A percentile compares a stretch with the other conserved stretches of the same genome.
Conservation (phyloP, 2,113 vertebrate species). For the Elanus axillaris region DNA sequence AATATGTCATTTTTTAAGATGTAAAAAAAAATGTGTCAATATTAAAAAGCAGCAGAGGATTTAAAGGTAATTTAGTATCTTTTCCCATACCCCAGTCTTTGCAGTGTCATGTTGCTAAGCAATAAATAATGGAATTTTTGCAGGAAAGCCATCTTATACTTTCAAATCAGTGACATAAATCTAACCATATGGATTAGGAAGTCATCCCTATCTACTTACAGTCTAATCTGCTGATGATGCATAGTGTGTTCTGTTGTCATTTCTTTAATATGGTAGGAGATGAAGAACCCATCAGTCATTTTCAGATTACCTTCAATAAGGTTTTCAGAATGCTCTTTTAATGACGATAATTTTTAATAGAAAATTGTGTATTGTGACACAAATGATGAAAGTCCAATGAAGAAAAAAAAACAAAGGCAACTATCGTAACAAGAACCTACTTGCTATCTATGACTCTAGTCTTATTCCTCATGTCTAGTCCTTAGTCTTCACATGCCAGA, state of each 20-base stretch:
- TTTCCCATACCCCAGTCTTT: background rate
- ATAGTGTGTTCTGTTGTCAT: slow-evolving; percentile 12
- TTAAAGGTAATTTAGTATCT: slow-evolving; percentile 33
- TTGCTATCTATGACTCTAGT: background rate
- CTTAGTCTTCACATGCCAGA: background rate
- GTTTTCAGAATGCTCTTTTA: slow-evolving; percentile 39
- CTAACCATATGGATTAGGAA: slow-evolving; percentile 51
- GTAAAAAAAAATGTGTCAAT: background rate
- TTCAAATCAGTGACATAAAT: slow-evolving; percentile 55
- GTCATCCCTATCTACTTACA: slow-evolving; percentile 54
- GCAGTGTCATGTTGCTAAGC: slow-evolving; percentile 13
- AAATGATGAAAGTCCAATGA: background rate
- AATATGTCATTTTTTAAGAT: background rate
- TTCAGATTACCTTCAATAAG: slow-evolving; percentile 33
- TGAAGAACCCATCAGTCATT: slow-evolving; percentile 8
- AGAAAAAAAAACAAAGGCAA: background rate
- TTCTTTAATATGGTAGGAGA: slow-evolving; percentile 48
- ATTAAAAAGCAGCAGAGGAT: slow-evolving; percentile 2
- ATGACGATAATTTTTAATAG: slow-evolving; percentile 40
- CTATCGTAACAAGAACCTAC: background rate
- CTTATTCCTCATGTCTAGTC: background rate
- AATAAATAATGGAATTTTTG: slow-evolving; percentile 62
- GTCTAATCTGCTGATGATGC: slow-evolving; percentile 54
- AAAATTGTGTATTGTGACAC: background rate
- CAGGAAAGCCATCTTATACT: slow-evolving; percentile 17